Conservation (phyloP, 2,113 vertebrate genomes). For the Apistogramma diplotaenia region DNA sequence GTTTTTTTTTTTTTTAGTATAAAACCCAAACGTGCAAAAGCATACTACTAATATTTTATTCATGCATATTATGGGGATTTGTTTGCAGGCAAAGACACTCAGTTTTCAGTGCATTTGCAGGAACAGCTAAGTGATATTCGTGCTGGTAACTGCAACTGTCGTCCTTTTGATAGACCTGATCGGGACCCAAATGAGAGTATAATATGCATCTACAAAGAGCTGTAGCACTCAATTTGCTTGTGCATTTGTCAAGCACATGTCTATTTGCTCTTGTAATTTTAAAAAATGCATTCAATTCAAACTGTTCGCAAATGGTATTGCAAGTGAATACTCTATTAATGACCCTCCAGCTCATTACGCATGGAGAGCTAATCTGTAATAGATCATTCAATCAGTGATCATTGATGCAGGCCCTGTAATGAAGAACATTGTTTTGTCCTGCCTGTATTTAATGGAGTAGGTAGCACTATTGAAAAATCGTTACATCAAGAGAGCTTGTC, state of each 20-base stretch:
- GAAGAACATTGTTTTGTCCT: constrained; percentile 54
- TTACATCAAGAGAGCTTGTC: constrained; percentile 19
- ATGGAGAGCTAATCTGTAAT: constrained; percentile 36
- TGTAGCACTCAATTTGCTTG: neutral
- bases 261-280: constrained; percentile 8
- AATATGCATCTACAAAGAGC: constrained; percentile 7
- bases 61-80: neutral
- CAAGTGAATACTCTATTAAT: constrained; percentile 40
- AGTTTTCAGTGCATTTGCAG: neutral
- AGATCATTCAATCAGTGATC: constrained; percentile 50
- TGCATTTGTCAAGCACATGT: constrained; percentile 17
- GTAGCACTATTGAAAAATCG: constrained; percentile 54
- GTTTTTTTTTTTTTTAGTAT: neutral
- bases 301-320: constrained; percentile 45
- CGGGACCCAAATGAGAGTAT: neutral
- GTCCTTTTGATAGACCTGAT: neutral
- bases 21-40: neutral
- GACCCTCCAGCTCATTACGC: constrained; percentile 51
- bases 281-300: constrained; percentile 50
- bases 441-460: constrained; percentile 54
- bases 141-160: neutral
- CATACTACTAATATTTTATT: neutral
- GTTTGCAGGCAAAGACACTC: neutral
- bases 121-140: neutral
- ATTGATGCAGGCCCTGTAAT: constrained; percentile 32